Percentiles rank a stretch among this genome's conserved stretches.
Conservation (phyloP, 1,140 invertebrate species). For the Drosophila murphyi region DNA sequence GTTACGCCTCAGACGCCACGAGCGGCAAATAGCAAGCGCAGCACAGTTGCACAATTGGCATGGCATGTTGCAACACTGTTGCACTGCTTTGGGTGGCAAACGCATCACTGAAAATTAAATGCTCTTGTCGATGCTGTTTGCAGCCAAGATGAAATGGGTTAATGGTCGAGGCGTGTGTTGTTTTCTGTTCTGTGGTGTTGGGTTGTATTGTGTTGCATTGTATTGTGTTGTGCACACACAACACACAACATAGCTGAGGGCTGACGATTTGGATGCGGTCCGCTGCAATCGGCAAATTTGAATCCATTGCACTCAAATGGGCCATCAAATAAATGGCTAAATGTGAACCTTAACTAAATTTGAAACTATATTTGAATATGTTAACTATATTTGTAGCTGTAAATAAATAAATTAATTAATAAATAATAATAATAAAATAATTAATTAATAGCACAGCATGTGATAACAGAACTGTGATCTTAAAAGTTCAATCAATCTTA, state of each 20-base stretch:
- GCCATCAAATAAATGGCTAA: not conserved
- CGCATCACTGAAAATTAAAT: constrained; percentile 70
- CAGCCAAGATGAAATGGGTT: constrained; percentile 63
- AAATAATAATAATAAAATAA: no score
- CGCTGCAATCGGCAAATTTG: constrained; percentile 11
- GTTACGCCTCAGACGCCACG: constrained; percentile 22
- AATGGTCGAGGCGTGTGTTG: constrained; percentile 64
- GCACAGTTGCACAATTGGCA: constrained; percentile 11
- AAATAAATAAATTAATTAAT: no score
- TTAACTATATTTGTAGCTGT: no score
- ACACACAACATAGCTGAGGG: not conserved
- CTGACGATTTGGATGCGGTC: constrained; percentile 8
- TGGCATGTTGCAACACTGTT: constrained; percentile 49
- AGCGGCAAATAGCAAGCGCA: constrained; percentile 18
- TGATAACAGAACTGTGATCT: no score
- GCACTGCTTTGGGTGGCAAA: constrained; percentile 38
- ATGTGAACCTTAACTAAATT: not conserved
- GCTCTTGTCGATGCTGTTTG: constrained; percentile 49
- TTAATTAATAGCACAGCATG: no score
- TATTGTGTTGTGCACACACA: no score
- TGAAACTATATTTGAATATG: no score
- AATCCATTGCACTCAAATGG: not conserved
- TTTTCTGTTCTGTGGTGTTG: no score
- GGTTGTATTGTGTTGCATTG: no score
- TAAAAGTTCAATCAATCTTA: no score